Conservation (phyloP, 1,140 invertebrate genomes). For the Polypedilum vanderplanki region DNA sequence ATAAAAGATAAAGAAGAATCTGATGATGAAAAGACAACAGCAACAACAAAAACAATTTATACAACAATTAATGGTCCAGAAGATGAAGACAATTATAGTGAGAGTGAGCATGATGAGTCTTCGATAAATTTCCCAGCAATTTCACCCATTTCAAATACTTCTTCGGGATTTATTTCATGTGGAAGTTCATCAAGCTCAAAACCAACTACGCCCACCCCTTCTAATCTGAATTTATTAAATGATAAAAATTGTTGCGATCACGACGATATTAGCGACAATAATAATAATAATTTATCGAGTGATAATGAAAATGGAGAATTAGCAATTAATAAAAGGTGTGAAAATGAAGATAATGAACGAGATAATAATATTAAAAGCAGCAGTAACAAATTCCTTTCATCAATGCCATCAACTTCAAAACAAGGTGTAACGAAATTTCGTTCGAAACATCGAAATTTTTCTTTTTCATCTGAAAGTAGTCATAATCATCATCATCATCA, state of each 20-base stretch:
- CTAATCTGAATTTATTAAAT: not conserved
- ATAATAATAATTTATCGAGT: not conserved
- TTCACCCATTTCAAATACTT: not conserved
- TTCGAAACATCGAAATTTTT: not conserved
- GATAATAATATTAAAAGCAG: not conserved
- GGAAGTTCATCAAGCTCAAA: slow-evolving; percentile 3
- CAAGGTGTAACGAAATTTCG: not conserved
- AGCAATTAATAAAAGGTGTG: slow-evolving; percentile 15
- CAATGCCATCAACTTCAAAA: not conserved
- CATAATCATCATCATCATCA: not conserved
- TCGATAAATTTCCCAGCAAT: not conserved
- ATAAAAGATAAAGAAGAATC: not conserved
- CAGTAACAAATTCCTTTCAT: not conserved
- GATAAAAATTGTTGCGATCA: not conserved
- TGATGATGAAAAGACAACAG: not conserved
- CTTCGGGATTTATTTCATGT: not conserved
- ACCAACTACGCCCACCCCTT: not conserved
- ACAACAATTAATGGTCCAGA: not conserved
- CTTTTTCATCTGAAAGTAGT: not conserved
- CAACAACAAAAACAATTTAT: not conserved
- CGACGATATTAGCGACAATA: not conserved
- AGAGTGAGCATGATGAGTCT: not conserved
- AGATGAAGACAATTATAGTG: not conserved
- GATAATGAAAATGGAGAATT: slow-evolving; percentile 8
- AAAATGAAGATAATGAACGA: not conserved